Base-by-base conservation (phyloP, 2,113 vertebrate species). In the Pionites leucogaster region DNA sequence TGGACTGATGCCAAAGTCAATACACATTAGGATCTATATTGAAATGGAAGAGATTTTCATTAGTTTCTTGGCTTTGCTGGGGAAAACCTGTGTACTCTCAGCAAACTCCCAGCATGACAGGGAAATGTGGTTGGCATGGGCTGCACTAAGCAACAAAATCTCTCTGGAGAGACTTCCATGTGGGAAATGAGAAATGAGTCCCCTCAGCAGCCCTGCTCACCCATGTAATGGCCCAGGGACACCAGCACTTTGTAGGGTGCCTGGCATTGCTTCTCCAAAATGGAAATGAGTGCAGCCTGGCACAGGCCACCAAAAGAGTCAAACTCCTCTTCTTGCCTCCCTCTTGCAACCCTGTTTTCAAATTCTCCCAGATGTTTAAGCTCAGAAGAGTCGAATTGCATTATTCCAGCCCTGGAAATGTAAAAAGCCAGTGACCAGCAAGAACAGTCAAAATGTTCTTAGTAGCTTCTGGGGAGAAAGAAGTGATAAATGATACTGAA, bases 61-160 rank as follows among this genome's bases (percentile, higher is more conserved):
- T 89, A 80, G 50, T 91, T 93, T 82, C 87, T 82, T 86, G 90
- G 63, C 75, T 94, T 82, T 87, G 49, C 41, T 79, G 78, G 18
- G 15, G 39, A 64, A 64, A 68, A 35, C 33, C 23, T 67, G 35
- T 52, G 70, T 39, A 49, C 44, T 76, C 17, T 69, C 63, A 67
- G 78, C 1, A 11, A 95, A 82, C 60, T 65, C 44, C 59, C 75
- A 67, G 63, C 44, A 37, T 44, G 76, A 52, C 52, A 87, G 62
- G 78, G 44, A 65, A 80, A 57, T 44, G 50, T 39, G 50, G n/a
- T 47, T 93, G 82, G 70, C 74, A 55, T 27, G 17, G 47, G 27
- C 41, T 92, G 82, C 75, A 44, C 16, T 44, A 57, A 90, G 35
- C 27, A 23, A 17, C n/a, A 79, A 62, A 49, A 25, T 27, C 46